These are phyloP conservation scores for Charadrius vociferus DNA, from an alignment of 2,113 vertebrate genomes.

Conservation along the genomic window DNA sequence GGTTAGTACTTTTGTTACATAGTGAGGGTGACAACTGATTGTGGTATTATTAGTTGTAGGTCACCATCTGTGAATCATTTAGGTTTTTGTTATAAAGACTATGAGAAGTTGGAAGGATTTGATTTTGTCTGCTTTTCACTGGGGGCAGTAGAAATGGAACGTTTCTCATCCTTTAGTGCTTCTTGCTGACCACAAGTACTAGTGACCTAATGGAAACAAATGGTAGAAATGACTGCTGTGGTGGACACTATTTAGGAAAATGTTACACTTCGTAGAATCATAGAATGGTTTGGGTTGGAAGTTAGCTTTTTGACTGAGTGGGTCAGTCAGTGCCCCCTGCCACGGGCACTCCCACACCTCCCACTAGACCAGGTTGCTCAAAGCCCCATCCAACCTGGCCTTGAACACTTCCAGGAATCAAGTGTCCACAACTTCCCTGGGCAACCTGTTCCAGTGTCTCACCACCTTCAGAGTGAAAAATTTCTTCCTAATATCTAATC, in stretches of 20 bases:
- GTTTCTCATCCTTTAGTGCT: background rate
- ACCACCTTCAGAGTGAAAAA: too few relatives aligned
- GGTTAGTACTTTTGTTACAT: background rate
- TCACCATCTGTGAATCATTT: background rate
- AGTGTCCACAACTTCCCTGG: too few relatives aligned
- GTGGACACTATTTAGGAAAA: background rate
- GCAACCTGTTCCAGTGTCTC: too few relatives aligned
- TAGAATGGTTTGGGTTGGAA: too few relatives aligned
- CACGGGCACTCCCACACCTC: too few relatives aligned
- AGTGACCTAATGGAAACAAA: background rate
- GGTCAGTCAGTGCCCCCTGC: too few relatives aligned
- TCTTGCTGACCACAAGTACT: background rate
- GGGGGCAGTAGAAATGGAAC: background rate
- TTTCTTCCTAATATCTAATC: too few relatives aligned
- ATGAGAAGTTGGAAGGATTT: background rate
- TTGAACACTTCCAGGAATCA: too few relatives aligned
- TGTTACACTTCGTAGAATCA: background rate
- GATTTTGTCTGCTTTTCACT: background rate
- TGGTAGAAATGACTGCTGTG: background rate
- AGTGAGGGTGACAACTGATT: background rate
- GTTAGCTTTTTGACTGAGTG: too few relatives aligned
- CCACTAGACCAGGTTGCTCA: too few relatives aligned
- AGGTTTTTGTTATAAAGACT: background rate
- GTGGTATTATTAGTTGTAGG: background rate
- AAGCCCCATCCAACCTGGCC: too few relatives aligned